Conservation (phyloP, 1,140 invertebrate genomes). For the Galendromus occidentalis region DNA sequence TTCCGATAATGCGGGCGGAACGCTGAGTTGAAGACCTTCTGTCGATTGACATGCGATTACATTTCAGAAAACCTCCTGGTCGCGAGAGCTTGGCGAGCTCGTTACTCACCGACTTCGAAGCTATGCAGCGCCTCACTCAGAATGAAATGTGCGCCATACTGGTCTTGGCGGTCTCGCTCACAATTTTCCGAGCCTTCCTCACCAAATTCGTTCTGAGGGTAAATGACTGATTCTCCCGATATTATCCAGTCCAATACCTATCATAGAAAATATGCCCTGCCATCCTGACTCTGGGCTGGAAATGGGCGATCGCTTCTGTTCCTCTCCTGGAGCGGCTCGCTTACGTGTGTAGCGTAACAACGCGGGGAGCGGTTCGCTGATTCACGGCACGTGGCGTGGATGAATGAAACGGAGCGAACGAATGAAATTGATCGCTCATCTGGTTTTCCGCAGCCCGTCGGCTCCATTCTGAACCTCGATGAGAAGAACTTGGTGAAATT, state of each 20-base stretch:
- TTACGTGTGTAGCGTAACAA: too few relatives aligned
- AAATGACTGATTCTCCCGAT: not conserved
- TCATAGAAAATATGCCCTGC: too few relatives aligned
- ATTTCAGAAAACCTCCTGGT: not conserved
- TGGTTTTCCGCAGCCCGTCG: not conserved
- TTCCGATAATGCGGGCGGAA: not conserved
- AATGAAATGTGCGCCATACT: not conserved
- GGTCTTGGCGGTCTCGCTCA: not conserved
- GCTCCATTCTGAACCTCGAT: not conserved
- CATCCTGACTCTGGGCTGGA: too few relatives aligned
- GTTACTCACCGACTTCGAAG: not conserved
- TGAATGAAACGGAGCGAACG: too few relatives aligned
- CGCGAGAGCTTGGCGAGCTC: not conserved
- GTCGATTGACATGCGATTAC: not conserved
- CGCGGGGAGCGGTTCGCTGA: too few relatives aligned
- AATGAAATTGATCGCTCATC: too few relatives aligned
- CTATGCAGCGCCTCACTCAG: not conserved
- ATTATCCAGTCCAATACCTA: too few relatives aligned
- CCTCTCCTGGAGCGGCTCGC: too few relatives aligned
- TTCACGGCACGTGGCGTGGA: too few relatives aligned
- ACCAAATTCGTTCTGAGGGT: not conserved
- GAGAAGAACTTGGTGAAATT: slow-evolving; percentile 22
- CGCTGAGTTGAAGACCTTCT: not conserved
- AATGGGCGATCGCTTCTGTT: too few relatives aligned
- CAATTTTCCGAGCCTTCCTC: not conserved